Evolutionary conservation across 1,140 invertebrate genomes (phyloP).

Genomic region (Lasaia peninsularis): DNA sequence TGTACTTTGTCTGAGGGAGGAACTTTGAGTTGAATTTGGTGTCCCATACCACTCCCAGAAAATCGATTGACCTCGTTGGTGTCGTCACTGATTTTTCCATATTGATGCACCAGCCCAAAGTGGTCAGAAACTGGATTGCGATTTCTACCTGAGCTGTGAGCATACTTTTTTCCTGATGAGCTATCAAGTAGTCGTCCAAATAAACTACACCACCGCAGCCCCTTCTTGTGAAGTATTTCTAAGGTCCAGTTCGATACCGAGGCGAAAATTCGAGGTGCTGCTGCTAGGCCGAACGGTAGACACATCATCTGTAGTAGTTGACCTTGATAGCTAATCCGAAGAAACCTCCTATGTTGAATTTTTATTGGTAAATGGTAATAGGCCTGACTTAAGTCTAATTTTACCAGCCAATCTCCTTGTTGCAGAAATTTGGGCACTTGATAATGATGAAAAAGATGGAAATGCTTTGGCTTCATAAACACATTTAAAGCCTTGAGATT

Average conservation of each 20-base stretch:
- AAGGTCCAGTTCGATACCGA: constrained; percentile 36
- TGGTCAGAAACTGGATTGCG: not conserved
- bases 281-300: not conserved
- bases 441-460: constrained; percentile 33
- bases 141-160: not conserved
- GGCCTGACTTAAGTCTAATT: constrained; percentile 31
- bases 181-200: not conserved
- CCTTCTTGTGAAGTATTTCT: constrained; percentile 28
- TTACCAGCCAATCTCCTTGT: not conserved
- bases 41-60: constrained; percentile 16
- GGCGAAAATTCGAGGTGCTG: constrained; percentile 20
- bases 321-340: constrained; percentile 19
- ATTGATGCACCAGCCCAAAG: not conserved
- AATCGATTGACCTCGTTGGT: not conserved
- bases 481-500: constrained; percentile 29
- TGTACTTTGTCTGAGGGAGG: constrained; percentile 16
- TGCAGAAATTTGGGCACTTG: not conserved
- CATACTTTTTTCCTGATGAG: not conserved
- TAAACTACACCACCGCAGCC: not conserved
- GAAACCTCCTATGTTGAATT: constrained; percentile 26
- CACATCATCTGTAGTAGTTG: constrained; percentile 18
- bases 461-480: constrained; percentile 27
- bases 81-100: not conserved
- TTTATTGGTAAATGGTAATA: constrained; percentile 58
- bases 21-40: constrained; percentile 11